These are phyloP conservation scores for Apomyelois bistriatella DNA, from an alignment of 2,888 invertebrate genomes.

Conservation along the genomic window DNA sequence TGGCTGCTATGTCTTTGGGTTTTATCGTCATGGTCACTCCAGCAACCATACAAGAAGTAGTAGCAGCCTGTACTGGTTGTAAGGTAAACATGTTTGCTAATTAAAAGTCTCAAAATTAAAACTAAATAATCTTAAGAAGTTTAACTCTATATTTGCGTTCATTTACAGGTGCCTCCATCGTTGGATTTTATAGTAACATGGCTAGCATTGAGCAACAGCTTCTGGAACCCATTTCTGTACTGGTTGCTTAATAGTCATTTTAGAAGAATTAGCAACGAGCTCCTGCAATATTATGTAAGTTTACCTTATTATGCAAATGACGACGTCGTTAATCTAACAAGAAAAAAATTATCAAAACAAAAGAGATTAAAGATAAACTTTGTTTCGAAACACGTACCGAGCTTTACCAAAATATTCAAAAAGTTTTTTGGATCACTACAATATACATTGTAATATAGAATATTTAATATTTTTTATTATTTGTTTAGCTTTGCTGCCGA, in stretches of 20 bases:
- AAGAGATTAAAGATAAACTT: slow-evolving; percentile 4
- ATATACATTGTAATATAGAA: neutral
- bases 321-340: neutral
- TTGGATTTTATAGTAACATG: slow-evolving; percentile 92
- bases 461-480: too few species aligned
- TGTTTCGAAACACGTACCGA: neutral
- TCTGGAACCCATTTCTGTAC: slow-evolving; percentile 94
- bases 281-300: slow-evolving; percentile 87
- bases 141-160: neutral
- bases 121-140: too few species aligned
- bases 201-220: slow-evolving; percentile 92
- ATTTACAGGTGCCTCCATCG: slow-evolving; percentile 85
- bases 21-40: slow-evolving; percentile 95
- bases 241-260: slow-evolving; percentile 94
- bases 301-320: slow-evolving; percentile 4
- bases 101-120: too few species aligned
- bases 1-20: slow-evolving; percentile 95
- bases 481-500: slow-evolving; percentile 62
- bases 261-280: slow-evolving; percentile 87
- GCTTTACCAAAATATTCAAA: slow-evolving; percentile 1
- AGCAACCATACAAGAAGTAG: slow-evolving; percentile 94
- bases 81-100: slow-evolving; percentile 69
- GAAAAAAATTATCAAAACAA: neutral
- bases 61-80: slow-evolving; percentile 92
- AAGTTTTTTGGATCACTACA: neutral